Evolutionary conservation across 1,140 invertebrate species (phyloP).

Genomic region (Leucophenga varia): DNA sequence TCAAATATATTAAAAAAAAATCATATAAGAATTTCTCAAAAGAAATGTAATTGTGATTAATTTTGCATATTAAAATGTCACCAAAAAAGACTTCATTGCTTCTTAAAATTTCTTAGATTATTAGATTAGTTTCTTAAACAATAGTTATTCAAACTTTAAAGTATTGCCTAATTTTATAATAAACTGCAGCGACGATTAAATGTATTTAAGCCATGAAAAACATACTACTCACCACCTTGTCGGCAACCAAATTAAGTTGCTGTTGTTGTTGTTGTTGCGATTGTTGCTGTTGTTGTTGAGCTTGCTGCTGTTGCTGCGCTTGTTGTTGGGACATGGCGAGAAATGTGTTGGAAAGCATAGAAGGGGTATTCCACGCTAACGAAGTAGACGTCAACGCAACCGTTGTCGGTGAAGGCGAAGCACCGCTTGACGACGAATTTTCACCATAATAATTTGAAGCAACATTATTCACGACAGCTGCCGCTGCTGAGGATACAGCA

Average conservation of each 20-base stretch:
- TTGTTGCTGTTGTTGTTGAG: conserved; percentile 38
- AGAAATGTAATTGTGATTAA: background rate
- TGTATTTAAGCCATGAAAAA: no score
- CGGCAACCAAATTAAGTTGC: conserved; percentile 47
- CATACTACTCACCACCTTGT: conserved; percentile 49
- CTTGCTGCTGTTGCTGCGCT: conserved; percentile 42
- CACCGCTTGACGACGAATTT: conserved; percentile 51
- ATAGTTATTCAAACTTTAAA: no score
- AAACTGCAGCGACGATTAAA: no score
- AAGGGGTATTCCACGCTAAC: conserved; percentile 47
- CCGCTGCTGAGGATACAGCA: conserved; percentile 33
- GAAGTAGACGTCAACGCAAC: conserved; percentile 47
- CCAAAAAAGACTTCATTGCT: background rate
- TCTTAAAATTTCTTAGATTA: background rate
- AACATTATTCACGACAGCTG: conserved; percentile 45
- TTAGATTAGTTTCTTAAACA: no score
- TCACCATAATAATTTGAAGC: conserved; percentile 53
- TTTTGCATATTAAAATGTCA: background rate
- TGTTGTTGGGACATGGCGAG: conserved; percentile 53
- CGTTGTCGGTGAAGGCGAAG: conserved; percentile 49
- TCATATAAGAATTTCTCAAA: background rate
- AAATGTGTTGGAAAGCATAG: conserved; percentile 54
- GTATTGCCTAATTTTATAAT: no score
- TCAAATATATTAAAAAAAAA: background rate
- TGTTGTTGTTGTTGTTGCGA: conserved; percentile 30